Base-by-base conservation (phyloP, 1,140 invertebrate species). In the Drosophila santomea region DNA sequence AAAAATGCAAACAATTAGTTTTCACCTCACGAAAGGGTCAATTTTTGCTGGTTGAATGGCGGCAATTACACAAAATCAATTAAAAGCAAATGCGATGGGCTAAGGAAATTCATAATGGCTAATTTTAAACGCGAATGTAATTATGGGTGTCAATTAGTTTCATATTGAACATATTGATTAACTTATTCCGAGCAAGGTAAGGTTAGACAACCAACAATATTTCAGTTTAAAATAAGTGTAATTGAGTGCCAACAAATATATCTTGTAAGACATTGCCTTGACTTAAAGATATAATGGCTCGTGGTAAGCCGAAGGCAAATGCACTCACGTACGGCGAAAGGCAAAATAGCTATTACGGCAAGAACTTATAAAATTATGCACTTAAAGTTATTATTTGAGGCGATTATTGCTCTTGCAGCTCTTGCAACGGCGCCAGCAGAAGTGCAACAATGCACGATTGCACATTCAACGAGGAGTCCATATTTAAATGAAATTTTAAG, bases 401-500 rank as follows among this genome's bases (percentile, higher is more conserved):
- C 79, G 84, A 88, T 86, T 86, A 86, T 83, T 78, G 79, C 79
- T 64, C 1, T 20, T 1, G 20, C 20, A 20, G 2, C 79, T 64
- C 72, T 50, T 68, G 75, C 57, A 67, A 72, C 74, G 55, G 61
- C 44, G 67, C 76, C 28, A 44, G 44, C 45, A 52, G 60, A 15
- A 38, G 61, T 68, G 64, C 67, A 86, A 82, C 79, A 67, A 77
- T 78, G 81, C 81, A 85, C 81, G 82, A 88, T 88, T 86, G 82
- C 82, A 82, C 81, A 77, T 80, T 77, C 69, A 84, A 79, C 83
- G 84, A 82, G 44, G 47, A 74, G 67, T 74, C 56, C 71, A 82
- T 88, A 86, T 86, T 86, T 88, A 86, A 86, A 88, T 88, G 80
- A 89, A 88, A 88, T 88, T 88, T 80, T 83, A 89, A 88, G 83